A percentile compares a stretch with the other conserved stretches of the same genome.
phyloP scores from a whole-genome alignment of 1,140 invertebrate genomes.

The Drosophila truncata region DNA sequence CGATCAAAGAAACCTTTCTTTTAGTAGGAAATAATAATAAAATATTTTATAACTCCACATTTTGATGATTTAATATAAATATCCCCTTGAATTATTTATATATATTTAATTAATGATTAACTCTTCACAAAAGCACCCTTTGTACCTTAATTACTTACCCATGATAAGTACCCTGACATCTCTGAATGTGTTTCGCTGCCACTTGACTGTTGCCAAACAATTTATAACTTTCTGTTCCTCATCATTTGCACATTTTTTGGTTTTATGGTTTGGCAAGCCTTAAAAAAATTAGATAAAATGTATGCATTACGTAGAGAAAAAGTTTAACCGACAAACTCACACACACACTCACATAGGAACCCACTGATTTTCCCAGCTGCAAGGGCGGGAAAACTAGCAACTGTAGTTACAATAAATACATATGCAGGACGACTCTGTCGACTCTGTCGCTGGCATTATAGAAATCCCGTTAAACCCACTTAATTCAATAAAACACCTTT shows the following conservation, averaged over 20 bases:
- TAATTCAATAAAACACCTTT: slow-evolving; percentile 84
- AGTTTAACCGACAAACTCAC: slow-evolving; percentile 62
- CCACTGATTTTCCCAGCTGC: neutral
- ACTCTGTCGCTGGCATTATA: slow-evolving; percentile 73
- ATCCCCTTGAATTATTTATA: neutral
- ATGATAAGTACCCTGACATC: neutral
- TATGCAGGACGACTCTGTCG: slow-evolving; percentile 51
- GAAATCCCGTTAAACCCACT: slow-evolving; percentile 83
- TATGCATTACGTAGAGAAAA: slow-evolving; percentile 65
- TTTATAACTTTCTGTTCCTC: slow-evolving; percentile 50
- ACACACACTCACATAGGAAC: neutral
- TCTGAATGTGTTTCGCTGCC: slow-evolving; percentile 47
- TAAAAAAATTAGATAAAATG: slow-evolving; percentile 81
- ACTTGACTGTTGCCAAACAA: slow-evolving; percentile 77
- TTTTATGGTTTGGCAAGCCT: slow-evolving; percentile 60
- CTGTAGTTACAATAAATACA: slow-evolving; percentile 81
- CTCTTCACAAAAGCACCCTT: neutral
- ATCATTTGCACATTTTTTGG: slow-evolving; percentile 67
- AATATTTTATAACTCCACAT: neutral
- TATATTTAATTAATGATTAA: too few species aligned
- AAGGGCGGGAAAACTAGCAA: slow-evolving; percentile 32
- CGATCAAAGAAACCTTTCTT: neutral
- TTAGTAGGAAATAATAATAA: neutral
- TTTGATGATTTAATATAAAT: too few species aligned
- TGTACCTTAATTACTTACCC: neutral